Conservation (phyloP, 23 tunicate species). For the Trididemnum nubilum region DNA sequence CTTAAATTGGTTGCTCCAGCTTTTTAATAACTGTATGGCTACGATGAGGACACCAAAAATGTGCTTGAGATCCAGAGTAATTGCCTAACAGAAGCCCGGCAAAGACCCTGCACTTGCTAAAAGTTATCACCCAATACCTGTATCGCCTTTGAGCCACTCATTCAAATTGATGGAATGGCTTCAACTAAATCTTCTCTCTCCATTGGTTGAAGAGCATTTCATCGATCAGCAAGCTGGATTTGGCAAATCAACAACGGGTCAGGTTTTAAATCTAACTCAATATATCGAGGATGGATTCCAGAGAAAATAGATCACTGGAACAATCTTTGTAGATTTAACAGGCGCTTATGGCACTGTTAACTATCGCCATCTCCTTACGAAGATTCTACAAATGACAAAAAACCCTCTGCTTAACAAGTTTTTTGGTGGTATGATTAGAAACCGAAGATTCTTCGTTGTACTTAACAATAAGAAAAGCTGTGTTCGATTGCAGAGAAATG, state of each 20-base stretch:
- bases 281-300: not conserved
- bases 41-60: too few species aligned
- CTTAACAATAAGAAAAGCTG: not conserved
- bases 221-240: not conserved
- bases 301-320: not conserved
- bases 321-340: not conserved
- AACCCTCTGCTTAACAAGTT: not conserved
- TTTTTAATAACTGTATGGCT: too few species aligned
- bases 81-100: not conserved
- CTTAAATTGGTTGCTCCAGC: too few species aligned
- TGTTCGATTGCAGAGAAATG: not conserved
- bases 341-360: not conserved
- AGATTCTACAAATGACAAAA: not conserved
- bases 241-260: constrained; percentile 1
- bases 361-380: not conserved
- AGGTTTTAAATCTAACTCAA: not conserved
- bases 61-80: not conserved
- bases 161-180: not conserved
- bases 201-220: not conserved
- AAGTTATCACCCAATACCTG: not conserved
- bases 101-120: too few species aligned
- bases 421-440: not conserved
- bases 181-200: not conserved
- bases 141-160: not conserved
- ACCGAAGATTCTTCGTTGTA: not conserved